Evolutionary conservation across 1,140 invertebrate genomes (phyloP), one percentile per base, ranked within the genome.

Genomic region (Theocolax elegans): DNA sequence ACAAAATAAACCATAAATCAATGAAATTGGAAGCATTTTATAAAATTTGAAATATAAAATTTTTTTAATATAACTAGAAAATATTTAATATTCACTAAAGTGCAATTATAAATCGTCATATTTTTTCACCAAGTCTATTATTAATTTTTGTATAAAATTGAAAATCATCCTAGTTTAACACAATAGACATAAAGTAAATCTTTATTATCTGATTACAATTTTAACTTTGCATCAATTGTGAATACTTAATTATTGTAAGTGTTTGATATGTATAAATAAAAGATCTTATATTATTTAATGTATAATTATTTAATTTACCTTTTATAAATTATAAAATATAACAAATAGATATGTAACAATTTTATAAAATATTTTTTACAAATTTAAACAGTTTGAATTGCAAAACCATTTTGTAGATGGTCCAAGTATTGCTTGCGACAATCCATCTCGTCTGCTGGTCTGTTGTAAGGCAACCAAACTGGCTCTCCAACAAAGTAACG

Each of bases 401-500:
- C 64, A 78, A 93, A 91, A 27, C 87, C 86, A 23, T 87, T 84
- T 31, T 89, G 74, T 8, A 93, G 77, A 74, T 89, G 89, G 25
- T 91, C 73, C 1, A 95, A 77, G 79, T 96, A 97, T 4, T 89
- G 78, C 77, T 91, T 87, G 15, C 94, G 87, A 69, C 91, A 92
- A 2, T 90, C 88, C 92, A 96, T 92, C n/a, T 95, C 86, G 79
- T 97, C 96, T 13, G 91, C 92, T 3, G 95, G 96, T 68, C 96
- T 87, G 82, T 97, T 97, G 78, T 95, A 88, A 0, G 97, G 91
- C 1, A 92, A 88, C 97, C 97, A 99, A 9, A 97, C 90, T 9
- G 97, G 97, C 79, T 96, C 95, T 17, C 96, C 96, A 75, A 95
- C 87, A 84, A 98, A 98, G 74, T 95, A 93, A 67, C 96, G 87